Base-by-base conservation (phyloP, 2,888 invertebrate species). In the Drosophila diplacantha region DNA sequence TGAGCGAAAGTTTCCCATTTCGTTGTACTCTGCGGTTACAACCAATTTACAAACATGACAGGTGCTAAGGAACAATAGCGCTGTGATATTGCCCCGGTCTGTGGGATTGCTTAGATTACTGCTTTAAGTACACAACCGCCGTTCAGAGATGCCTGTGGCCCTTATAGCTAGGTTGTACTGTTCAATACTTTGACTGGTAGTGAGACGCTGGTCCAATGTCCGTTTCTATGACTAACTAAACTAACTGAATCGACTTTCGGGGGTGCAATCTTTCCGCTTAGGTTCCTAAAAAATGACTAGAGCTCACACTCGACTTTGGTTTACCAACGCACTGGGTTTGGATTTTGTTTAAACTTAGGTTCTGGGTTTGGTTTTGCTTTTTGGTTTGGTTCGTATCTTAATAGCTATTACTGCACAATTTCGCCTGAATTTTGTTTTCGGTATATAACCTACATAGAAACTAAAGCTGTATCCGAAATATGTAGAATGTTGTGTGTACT, bases 61-160 rank as follows among this genome's bases (percentile, higher is more conserved):
- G 37, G 34, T 59, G 66, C 63, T 81, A 86, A 86, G 85, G 85
- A 86, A 86, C 85, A 85, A 84, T 84, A 81, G 74, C 74, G 86
- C 80, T 86, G 87, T 85, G 87, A 87, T 85, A 86, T 85, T 81
- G 81, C 54, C 59, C 62, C 76, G 14, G 37, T 51, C n/a, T 44
- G 46, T 43, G 56, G 60, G 52, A 49, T 53, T 49, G 16, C 38
- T 51, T 61, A 81, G 61, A 29, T 26, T 32, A 75, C 73, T 66
- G 72, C 67, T 75, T 83, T 83, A 82, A 86, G 84, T 85, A 86
- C 82, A 86, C 86, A 86, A 86, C 87, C 85, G 84, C 81, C 52
- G 75, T 74, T 77, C 64, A 69, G 66, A 70, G 66, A 70, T 57
- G 56, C 52, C 65, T 72, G 77, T 39, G 66, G 71, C 44, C 54